Evolutionary conservation across 1,140 invertebrate genomes (phyloP).

Genomic region (Mizuhopecten yessoensis): DNA sequence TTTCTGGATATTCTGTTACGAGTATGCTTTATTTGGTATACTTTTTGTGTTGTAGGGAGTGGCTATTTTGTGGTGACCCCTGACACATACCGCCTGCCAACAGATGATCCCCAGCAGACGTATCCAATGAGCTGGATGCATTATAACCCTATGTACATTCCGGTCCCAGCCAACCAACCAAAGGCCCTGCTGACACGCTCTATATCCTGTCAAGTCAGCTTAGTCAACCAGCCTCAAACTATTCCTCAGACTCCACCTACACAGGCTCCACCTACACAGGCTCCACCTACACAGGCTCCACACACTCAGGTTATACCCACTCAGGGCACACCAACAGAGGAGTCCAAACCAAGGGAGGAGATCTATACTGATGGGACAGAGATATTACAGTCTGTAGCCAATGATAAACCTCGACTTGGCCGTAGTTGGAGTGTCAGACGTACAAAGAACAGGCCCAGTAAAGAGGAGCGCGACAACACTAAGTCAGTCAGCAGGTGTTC

Average conservation of each 20-base stretch:
- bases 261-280: not conserved
- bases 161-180: conserved; percentile 65
- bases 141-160: conserved; percentile 80
- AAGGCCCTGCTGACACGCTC: conserved; percentile 52
- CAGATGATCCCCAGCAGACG: conserved; percentile 57
- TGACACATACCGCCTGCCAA: conserved; percentile 76
- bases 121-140: conserved; percentile 73
- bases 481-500: conserved; percentile 63
- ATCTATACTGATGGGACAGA: not conserved
- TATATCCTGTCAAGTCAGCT: conserved; percentile 77
- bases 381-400: not conserved
- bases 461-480: conserved; percentile 63
- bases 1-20: too few relatives aligned
- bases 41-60: conserved; percentile 79
- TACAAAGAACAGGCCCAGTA: conserved; percentile 58
- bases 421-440: conserved; percentile 72
- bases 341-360: conserved; percentile 1
- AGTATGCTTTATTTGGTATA: not conserved
- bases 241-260: not conserved
- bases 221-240: conserved; percentile 50
- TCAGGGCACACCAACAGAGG: not conserved
- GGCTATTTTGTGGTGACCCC: conserved; percentile 81
- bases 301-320: not conserved
- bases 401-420: conserved; percentile 54
- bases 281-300: not conserved